Evolutionary conservation across 2,113 vertebrate genomes (phyloP).

Genomic region (Piaya cayana): DNA sequence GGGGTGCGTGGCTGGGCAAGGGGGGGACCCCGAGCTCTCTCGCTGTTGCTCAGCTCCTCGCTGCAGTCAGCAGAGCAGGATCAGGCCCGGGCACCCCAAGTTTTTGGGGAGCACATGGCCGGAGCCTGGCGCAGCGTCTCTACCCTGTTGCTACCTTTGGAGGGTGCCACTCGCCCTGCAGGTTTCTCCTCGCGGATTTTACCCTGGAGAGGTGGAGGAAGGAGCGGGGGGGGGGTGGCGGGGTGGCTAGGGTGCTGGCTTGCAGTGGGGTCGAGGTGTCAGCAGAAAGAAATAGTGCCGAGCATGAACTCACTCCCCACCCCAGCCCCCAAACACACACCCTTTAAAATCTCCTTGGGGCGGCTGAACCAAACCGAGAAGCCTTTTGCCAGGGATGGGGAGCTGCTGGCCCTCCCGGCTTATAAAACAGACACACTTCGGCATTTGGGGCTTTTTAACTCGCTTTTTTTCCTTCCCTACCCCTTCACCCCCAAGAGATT

Average conservation of each 20-base stretch:
- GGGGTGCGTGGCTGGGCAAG: neutral
- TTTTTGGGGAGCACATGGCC: neutral
- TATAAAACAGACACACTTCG: neutral
- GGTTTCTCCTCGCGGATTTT: neutral
- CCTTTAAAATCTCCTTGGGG: slow-evolving; percentile 8
- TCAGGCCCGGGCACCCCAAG: neutral
- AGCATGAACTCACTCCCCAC: neutral
- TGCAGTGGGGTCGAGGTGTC: slow-evolving; percentile 25
- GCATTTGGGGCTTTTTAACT: neutral
- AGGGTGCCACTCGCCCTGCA: neutral
- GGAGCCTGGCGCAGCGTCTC: neutral
- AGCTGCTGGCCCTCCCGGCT: neutral
- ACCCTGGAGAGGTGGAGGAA: neutral
- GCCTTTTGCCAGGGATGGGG: neutral
- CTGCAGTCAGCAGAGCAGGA: neutral
- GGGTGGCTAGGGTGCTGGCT: neutral
- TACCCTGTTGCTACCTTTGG: neutral
- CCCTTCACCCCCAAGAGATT: neutral
- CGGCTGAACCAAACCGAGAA: neutral
- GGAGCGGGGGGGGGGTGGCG: neutral
- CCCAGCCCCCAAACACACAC: neutral
- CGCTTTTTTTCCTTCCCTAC: too few relatives aligned
- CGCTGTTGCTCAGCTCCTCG: neutral
- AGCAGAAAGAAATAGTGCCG: slow-evolving; percentile 50
- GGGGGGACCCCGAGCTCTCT: neutral